Evolutionary conservation across 2,113 vertebrate species (phyloP), one percentile per base, ranked within the genome.

Genomic region (Bungarus multicinctus): DNA sequence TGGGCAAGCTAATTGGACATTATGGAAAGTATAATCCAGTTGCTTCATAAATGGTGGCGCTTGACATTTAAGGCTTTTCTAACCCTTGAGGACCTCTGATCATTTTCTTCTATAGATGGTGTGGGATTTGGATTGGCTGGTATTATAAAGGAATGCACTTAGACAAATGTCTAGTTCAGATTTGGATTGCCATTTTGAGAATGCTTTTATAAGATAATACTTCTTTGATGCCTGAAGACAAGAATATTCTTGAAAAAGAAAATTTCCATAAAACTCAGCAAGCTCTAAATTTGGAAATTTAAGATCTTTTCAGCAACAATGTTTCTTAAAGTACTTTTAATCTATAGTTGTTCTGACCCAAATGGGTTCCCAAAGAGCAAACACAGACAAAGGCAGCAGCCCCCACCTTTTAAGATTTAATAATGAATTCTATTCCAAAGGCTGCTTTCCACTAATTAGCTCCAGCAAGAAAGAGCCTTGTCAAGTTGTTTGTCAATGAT

Each of bases 61-160:
- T 20, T 91, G 55, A 87, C 85, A 50, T 27, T 22, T 64, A 30
- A 64, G 30, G 11, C 0, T n/a, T 89, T 89, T 93, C 50, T 4
- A 93, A 94, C 39, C 30, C 47, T 55, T 93, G 57, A 55, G 47
- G 52, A 88, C 27, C 90, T 92, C 93, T 90, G 74, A 39, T 34
- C 0, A 27, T 9, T 57, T 88, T 58, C 27, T 81, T 81, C 18
- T 81, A 6, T 39, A 20, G 6, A 8, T 81, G 69, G 1, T 86
- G 81, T 89, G 81, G 30, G 43, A 30, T 85, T 86, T 93, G 92
- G 88, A 4, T 58, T 89, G 50, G 12, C 23, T 87, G 20, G 10
- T 34, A 45, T 52, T 89, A 88, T 45, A 81, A 92, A 88, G 8
- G 30, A 87, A 54, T 90, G 27, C 57, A 11, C 6, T 30, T 85